Base-by-base conservation (phyloP, 2,888 invertebrate genomes). In the Hypena proboscidalis region DNA sequence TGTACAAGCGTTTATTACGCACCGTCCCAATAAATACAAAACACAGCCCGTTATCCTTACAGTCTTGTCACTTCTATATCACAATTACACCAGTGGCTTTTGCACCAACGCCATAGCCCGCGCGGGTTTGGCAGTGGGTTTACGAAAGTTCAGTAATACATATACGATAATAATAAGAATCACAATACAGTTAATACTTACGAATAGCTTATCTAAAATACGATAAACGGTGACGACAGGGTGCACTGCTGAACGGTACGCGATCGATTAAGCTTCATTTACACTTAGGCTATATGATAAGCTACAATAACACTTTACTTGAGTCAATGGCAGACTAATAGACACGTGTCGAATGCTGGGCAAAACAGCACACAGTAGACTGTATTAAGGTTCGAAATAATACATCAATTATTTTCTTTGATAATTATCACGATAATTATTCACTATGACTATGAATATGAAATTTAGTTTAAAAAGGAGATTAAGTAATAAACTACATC, bases 151-250 rank as follows among this genome's bases (percentile, higher is more conserved):
- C 77, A 82, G 74, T 79, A 71, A 72, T 80, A 79, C 74, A 77
- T 80, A 62, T 58, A 81, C 59, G 78, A 83, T 79, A 84, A 80
- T 83, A n/a, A n/a, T 80, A 85, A 81, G 77, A 84, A 90, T 89
- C 88, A 90, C 89, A 89, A 83, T 89, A 89, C 80, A 82, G 78
- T 84, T 87, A 88, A 85, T 87, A 89, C 89, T 90, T 89, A 90
- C 50, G 52, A 81, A 77, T 85, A 80, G 72, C 80, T 84, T 83
- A 84, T 63, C 72, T 81, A 82, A 41, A 83, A 80, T 84, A 85
- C 70, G 73, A 79, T 71, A 80, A 76, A 60, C 74, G 75, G 73
- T 72, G 78, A 72, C 77, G 58, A 49, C 58, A 58, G 61, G 72
- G 78, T 75, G 74, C 81, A 80, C 80, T 75, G 77, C 60, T 57